These are phyloP conservation scores for Drosophila setosimentum DNA, from an alignment of 2,888 invertebrate species.

Conservation along the genomic window DNA sequence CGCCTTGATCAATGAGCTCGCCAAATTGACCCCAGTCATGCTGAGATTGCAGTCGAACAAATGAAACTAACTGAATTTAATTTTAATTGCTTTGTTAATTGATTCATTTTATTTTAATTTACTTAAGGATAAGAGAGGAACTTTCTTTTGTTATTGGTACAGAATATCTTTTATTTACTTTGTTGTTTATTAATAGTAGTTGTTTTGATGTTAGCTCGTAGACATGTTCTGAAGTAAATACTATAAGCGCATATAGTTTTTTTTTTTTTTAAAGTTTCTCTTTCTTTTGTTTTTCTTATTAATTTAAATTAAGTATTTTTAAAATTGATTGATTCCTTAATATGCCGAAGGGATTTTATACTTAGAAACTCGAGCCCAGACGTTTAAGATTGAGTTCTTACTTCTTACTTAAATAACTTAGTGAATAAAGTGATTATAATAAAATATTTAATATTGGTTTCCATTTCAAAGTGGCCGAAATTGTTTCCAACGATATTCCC, in stretches of 20 bases:
- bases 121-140: background rate
- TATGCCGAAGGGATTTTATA: too few species aligned
- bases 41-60: conserved; percentile 4
- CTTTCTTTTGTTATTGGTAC: background rate
- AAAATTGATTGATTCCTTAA: too few species aligned
- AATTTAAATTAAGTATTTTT: background rate
- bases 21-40: conserved; percentile 22
- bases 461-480: background rate
- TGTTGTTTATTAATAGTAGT: background rate
- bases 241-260: background rate
- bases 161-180: background rate
- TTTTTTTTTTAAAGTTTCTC: background rate
- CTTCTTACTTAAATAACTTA: too few species aligned
- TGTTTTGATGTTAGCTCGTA: background rate
- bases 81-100: background rate
- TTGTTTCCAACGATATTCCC: background rate
- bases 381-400: too few species aligned
- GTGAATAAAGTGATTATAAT: background rate
- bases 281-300: background rate
- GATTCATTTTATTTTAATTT: background rate
- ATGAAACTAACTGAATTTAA: background rate
- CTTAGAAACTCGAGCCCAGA: too few species aligned
- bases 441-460: background rate
- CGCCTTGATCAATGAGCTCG: conserved; percentile 23
- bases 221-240: background rate